Percentiles rank a stretch among this genome's conserved stretches.
phyloP scores from a whole-genome alignment of 2,888 invertebrate genomes.

The Chrysomela aeneicollis region DNA sequence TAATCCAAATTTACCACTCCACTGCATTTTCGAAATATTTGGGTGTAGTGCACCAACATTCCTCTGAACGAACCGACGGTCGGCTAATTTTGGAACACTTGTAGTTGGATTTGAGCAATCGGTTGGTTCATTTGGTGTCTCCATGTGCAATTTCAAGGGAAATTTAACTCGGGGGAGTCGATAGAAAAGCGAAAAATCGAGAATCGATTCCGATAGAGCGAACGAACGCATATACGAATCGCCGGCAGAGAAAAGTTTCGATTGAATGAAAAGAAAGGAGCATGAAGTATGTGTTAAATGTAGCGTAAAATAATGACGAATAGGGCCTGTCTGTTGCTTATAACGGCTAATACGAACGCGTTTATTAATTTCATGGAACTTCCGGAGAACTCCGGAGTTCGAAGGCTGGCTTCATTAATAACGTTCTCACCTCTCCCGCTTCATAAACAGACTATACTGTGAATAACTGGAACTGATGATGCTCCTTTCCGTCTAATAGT shows the following conservation, averaged over 20 bases:
- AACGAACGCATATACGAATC: slow-evolving; percentile 4
- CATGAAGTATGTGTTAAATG: slow-evolving; percentile 64
- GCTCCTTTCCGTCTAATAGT: background rate
- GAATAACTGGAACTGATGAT: slow-evolving; percentile 20
- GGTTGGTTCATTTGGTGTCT: slow-evolving; percentile 1
- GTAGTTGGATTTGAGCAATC: background rate
- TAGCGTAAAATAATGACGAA: slow-evolving; percentile 65
- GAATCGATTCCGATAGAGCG: slow-evolving; percentile 22
- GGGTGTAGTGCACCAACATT: too few species aligned
- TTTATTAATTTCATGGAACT: slow-evolving; percentile 60
- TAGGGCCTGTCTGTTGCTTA: slow-evolving; percentile 63
- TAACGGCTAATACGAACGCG: slow-evolving; percentile 63
- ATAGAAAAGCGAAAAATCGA: slow-evolving; percentile 22
- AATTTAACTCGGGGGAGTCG: slow-evolving; percentile 13
- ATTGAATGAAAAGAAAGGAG: slow-evolving; percentile 53
- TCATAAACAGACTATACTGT: slow-evolving; percentile 57
- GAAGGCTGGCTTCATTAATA: slow-evolving; percentile 60
- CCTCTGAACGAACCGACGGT: background rate
- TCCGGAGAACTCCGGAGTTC: slow-evolving; percentile 55
- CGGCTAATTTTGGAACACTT: background rate
- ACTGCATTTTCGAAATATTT: too few species aligned
- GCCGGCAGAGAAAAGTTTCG: slow-evolving; percentile 31
- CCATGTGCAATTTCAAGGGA: slow-evolving; percentile 21
- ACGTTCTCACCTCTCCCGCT: slow-evolving; percentile 59
- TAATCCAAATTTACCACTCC: too few species aligned